phyloP scores from a whole-genome alignment of 2,113 vertebrate species.

The Microtus oregoni region DNA sequence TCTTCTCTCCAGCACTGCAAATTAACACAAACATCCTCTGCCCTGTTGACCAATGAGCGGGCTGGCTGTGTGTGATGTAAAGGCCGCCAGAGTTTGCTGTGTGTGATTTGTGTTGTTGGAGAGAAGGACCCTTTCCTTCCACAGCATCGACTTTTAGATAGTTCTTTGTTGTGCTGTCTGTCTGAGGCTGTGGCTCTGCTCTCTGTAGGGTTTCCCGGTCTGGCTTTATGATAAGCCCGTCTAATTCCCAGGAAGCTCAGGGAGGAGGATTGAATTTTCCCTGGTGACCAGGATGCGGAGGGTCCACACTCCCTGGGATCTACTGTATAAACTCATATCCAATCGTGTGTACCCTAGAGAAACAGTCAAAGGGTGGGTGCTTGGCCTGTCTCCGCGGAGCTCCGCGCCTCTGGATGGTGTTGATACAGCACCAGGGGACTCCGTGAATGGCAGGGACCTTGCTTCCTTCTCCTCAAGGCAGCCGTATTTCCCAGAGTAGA shows the following conservation, averaged over 20 bases:
- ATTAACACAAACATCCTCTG: neutral
- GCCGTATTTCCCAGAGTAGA: neutral
- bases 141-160: rapidly evolving
- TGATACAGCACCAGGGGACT: neutral
- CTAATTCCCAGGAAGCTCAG: too few species aligned
- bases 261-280: neutral
- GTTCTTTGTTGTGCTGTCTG: neutral
- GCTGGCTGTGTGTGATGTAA: neutral
- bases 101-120: neutral
- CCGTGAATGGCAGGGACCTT: neutral
- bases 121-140: too few species aligned
- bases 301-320: too few species aligned
- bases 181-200: neutral
- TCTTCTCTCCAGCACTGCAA: neutral
- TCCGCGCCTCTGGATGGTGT: constrained; percentile 20
- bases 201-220: neutral
- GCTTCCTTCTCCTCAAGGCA: constrained; percentile 31
- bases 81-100: rapidly evolving
- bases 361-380: neutral
- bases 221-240: neutral
- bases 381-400: neutral
- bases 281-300: neutral
- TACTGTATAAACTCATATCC: neutral
- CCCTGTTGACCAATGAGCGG: too few species aligned
- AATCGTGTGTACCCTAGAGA: rapidly evolving